A percentile compares a stretch with the other conserved stretches of the same genome.
Evolutionary conservation across 2,113 vertebrate species (phyloP).

Genomic region (Halcyon senegalensis): DNA sequence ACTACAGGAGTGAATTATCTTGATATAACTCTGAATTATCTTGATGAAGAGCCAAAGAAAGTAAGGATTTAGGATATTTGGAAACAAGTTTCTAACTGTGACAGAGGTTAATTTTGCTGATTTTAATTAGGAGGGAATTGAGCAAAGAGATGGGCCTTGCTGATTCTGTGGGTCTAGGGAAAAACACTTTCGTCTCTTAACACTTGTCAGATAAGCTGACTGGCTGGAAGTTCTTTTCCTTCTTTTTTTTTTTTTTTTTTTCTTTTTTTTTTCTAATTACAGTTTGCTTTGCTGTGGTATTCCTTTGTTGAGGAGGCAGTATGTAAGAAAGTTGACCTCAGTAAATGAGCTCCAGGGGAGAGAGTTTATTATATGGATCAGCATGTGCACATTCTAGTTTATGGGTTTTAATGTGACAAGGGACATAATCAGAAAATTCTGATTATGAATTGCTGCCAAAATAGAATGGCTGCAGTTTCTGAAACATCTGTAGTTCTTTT

Average conservation of each 20-base stretch:
- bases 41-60: background rate
- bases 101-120: background rate
- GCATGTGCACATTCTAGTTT: constrained; percentile 55
- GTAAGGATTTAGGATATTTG: background rate
- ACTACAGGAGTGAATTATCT: background rate
- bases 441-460: constrained; percentile 58
- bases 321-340: constrained; percentile 51
- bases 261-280: background rate
- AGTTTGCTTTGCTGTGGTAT: constrained; percentile 22
- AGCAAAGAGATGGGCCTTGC: background rate
- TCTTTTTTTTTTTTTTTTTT: too few relatives aligned
- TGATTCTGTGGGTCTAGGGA: background rate
- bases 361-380: constrained; percentile 56
- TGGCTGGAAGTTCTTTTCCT: background rate
- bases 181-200: background rate
- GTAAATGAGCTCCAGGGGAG: constrained; percentile 50
- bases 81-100: background rate
- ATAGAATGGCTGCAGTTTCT: constrained; percentile 54
- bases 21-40: background rate
- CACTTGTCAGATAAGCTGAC: background rate
- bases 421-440: constrained; percentile 46
- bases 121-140: background rate
- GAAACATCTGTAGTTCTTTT: constrained; percentile 55
- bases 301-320: constrained; percentile 5
- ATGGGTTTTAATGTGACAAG: constrained; percentile 47